Base-by-base conservation (phyloP, 37 sponge, comb jelly and placozoan species). In the Crambe crambe region DNA sequence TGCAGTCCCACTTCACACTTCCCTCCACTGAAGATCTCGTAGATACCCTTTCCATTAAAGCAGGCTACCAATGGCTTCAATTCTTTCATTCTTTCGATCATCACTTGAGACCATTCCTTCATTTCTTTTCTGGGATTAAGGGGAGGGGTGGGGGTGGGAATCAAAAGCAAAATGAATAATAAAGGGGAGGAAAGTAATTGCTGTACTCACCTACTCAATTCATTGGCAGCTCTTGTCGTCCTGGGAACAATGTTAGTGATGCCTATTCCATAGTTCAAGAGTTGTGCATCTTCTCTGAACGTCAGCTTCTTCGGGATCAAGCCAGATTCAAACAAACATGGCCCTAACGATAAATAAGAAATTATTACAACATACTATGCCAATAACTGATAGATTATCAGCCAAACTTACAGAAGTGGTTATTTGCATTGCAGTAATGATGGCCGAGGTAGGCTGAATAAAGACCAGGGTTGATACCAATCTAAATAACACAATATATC, bases 41-140 rank as follows among this genome's bases (percentile, higher is more conserved):
- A 95, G 12, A 95, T 95, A 6, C 91, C 95, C 74, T 97, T 97
- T 0, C 97, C 95, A 80, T 97, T 97, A 71, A 97, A 97, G 42
- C 95, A 94, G 38, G 80, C 89, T 6, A 97, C 80, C 40, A 90
- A 39, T 51, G 97, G 97, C 43, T 86, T 87, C 21, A 91, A 69
- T 47, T 90, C 88, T 47, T 75, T 74, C 83, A 97, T 89, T 38
- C 95, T 87, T 59, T 93, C 83, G 20, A 86, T 59, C 91, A 93
- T 86, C 20, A 87, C 83, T 39, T 76, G 56, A 2, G 89, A 85
- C 84, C 97, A 94, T 66, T 85, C 86, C 70, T 80, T 87, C 32
- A 93, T 90, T 80, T 96, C 97, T 66, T 90, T 88, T 64, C 94
- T 92, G 56, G 23, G 56, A 17, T 2, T 12, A 47, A 47, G 51